Evolutionary conservation across 1,140 invertebrate genomes (phyloP), one percentile per base, ranked within the genome.

Genomic region (Drosophila azteca): DNA sequence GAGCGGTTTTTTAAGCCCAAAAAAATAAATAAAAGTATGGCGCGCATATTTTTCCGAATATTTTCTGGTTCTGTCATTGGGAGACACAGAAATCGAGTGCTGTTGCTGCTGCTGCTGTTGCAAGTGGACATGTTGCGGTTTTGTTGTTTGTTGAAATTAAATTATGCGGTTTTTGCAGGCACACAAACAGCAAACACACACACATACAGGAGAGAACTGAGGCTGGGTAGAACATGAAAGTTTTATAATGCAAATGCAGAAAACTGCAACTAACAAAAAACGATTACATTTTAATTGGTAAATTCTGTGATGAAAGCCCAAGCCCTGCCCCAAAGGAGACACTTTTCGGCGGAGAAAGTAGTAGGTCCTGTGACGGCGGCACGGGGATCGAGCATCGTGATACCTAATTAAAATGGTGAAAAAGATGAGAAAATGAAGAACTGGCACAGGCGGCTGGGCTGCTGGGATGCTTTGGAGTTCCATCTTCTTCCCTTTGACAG

Each of bases 111-210:
- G 45, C 24, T 59, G 43, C 48, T 61, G 63, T 62, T 67, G 57
- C 59, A 62, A 78, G 69, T 82, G 82, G 69, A 85, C 82, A 85
- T 85, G 82, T 63, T 81, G 81, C 45, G 77, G 82, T 87, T 87
- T 67, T 52, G 50, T 81, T 85, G 82, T 85, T 87, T 78, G 82
- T 78, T 50, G 52, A 85, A 85, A 85, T 85, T 74, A 87, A 85
- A 85, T 85, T 81, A 85, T 85, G 82, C 82, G 82, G 82, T 85
- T 76, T 79, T 54, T 53, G 55, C 60, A 60, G 54, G 51, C 24
- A 50, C 26, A 43, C 50, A 61, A n/a, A n/a, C n/a, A n/a, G n/a
- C n/a, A n/a, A n/a, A n/a, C 35, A 52, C 3, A 13, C 35, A 41
- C 39, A 52, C 26, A 61, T 20, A 20, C 17, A 20, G 17, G 17